Percentiles rank a stretch among this genome's conserved stretches.
Conservation (phyloP, 2,113 vertebrate genomes). For the Cheirogaleus medius region DNA sequence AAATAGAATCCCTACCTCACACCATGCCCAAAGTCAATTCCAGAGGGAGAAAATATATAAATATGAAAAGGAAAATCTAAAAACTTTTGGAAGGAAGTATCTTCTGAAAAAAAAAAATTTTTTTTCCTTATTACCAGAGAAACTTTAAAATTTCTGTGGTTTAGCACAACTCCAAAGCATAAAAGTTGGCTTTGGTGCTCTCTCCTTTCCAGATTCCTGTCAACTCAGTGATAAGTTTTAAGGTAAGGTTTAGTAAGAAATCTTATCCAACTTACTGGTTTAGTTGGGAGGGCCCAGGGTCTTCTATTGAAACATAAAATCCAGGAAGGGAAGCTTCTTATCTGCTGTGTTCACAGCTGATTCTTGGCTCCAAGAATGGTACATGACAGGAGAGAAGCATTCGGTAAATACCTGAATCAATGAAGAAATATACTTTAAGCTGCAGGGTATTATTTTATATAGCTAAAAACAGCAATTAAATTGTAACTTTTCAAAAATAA, state of each 20-base stretch:
- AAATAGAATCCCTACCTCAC: constrained; percentile 15
- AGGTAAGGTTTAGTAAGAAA: not conserved
- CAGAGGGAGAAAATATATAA: not conserved
- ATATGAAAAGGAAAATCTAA: constrained; percentile 28
- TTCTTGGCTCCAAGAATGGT: not conserved
- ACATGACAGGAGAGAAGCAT: not conserved
- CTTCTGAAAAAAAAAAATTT: not conserved
- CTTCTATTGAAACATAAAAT: not conserved
- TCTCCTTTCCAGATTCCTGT: not conserved
- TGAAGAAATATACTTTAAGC: not conserved
- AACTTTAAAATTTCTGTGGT: not conserved
- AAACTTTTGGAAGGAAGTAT: not conserved
- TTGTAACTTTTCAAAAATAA: constrained; percentile 26
- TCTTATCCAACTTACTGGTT: not conserved
- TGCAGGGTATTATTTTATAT: not conserved
- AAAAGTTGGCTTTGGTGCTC: not conserved
- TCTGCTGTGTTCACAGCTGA: not conserved
- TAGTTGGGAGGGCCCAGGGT: not conserved
- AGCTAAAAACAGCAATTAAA: not conserved
- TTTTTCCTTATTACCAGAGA: not conserved
- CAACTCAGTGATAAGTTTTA: not conserved
- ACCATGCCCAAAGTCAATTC: not conserved
- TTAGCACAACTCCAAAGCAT: not conserved
- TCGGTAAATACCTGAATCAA: not conserved
- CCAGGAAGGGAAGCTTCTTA: not conserved